Conservation (phyloP, 2,797 vertebrate species). For the Cetoscarus ocellatus region DNA sequence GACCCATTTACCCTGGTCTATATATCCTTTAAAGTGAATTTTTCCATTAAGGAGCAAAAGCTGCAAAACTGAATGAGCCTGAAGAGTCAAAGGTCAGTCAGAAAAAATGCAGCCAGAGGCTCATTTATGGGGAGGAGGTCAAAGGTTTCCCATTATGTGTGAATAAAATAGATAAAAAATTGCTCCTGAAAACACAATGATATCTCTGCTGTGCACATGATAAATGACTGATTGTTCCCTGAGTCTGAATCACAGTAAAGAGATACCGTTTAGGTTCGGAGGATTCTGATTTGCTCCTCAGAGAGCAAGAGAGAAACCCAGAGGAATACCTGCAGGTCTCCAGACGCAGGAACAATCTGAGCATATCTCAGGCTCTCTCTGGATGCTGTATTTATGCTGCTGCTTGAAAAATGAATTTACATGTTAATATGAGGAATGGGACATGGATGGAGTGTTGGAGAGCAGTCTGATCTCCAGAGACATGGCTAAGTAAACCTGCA, state of each 20-base stretch:
- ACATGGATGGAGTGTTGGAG: not conserved
- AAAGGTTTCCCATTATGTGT: conserved; percentile 2
- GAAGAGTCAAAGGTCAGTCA: not conserved
- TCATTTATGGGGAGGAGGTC: conserved; percentile 1
- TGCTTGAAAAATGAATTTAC: conserved; percentile 15
- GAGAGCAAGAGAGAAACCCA: conserved; percentile 26
- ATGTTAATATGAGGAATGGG: conserved; percentile 13
- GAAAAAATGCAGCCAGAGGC: conserved; percentile 11
- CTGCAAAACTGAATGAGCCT: not conserved
- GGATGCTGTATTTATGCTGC: not conserved
- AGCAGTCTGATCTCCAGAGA: not conserved
- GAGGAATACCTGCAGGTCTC: conserved; percentile 22
- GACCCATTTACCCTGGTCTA: too few relatives aligned
- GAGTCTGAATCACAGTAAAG: conserved; percentile 22
- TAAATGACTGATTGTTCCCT: conserved; percentile 4
- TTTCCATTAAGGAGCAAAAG: not conserved
- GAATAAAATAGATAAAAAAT: not conserved
- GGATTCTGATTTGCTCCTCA: conserved; percentile 23
- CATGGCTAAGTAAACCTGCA: not conserved
- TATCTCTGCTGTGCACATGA: conserved; percentile 11
- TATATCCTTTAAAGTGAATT: not conserved
- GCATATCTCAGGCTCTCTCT: not conserved
- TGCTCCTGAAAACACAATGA: conserved; percentile 8
- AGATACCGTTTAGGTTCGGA: conserved; percentile 28
- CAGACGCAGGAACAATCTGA: conserved; percentile 7